Evolutionary conservation across 1,140 invertebrate genomes (phyloP).

Genomic region (Brachionus paranguensis): DNA sequence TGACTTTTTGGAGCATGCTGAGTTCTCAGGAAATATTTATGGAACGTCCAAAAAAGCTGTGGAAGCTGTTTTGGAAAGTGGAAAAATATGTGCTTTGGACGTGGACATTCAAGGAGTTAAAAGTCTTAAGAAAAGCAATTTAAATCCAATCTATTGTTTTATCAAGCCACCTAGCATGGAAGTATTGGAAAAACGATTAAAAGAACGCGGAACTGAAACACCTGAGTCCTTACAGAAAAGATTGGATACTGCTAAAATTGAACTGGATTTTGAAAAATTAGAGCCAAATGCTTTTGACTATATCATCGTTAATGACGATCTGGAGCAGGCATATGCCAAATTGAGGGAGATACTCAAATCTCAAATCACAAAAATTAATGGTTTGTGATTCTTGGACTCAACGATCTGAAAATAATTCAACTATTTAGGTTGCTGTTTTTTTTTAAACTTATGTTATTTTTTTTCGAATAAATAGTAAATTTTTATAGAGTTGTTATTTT

Average conservation of each 20-base stretch:
- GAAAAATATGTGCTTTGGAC: slow-evolving; percentile 86
- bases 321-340: slow-evolving; percentile 77
- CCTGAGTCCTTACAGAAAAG: slow-evolving; percentile 73
- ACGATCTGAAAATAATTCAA: neutral
- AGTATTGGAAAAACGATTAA: slow-evolving; percentile 64
- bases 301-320: slow-evolving; percentile 80
- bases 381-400: neutral
- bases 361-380: neutral
- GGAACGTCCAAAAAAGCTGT: slow-evolving; percentile 89
- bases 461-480: neutral
- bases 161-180: slow-evolving; percentile 72
- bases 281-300: slow-evolving; percentile 77
- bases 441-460: neutral
- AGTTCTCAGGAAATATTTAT: slow-evolving; percentile 88
- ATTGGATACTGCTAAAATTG: slow-evolving; percentile 66
- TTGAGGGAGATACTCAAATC: slow-evolving; percentile 58
- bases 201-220: slow-evolving; percentile 75
- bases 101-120: slow-evolving; percentile 94
- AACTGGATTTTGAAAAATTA: slow-evolving; percentile 73
- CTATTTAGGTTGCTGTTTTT: neutral
- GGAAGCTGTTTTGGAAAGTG: slow-evolving; percentile 68
- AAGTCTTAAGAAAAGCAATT: slow-evolving; percentile 73
- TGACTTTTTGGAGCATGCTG: slow-evolving; percentile 86
- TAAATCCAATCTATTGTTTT: slow-evolving; percentile 80
- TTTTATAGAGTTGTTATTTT: neutral